Percentiles rank a stretch among this genome's conserved stretches.
Evolutionary conservation across 2,797 vertebrate genomes (phyloP).

Genomic region (Cercopithecus hamlyni): DNA sequence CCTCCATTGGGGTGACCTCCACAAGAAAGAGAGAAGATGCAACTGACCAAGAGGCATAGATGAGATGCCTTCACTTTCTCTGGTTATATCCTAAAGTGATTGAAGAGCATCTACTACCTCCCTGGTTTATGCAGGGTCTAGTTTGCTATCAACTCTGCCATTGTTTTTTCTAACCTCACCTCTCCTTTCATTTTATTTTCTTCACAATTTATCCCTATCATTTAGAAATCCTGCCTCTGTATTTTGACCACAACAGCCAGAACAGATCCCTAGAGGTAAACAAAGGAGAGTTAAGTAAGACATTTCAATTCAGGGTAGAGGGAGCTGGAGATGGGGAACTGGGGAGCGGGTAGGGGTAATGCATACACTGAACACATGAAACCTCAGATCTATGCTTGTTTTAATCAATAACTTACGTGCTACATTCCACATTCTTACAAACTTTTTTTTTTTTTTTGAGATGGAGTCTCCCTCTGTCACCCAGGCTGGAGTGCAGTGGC

Average conservation of each 20-base stretch:
- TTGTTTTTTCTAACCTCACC: not conserved
- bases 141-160: not conserved
- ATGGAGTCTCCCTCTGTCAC: not conserved
- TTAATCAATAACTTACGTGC: not conserved
- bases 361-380: not conserved
- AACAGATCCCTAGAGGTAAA: not conserved
- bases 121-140: not conserved
- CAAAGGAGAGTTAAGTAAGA: not conserved
- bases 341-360: not conserved
- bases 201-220: not conserved
- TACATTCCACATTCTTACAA: not conserved
- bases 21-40: not conserved
- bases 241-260: not conserved
- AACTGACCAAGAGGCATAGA: not conserved
- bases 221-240: not conserved
- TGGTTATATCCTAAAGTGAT: not conserved
- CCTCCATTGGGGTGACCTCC: not conserved
- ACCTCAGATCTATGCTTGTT: not conserved
- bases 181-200: not conserved
- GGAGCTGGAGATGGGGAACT: not conserved
- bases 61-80: not conserved
- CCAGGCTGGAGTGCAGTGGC: not conserved
- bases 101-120: not conserved
- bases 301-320: not conserved
- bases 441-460: too few relatives aligned